Evolutionary conservation across 2,113 vertebrate genomes (phyloP).

Genomic region (Pachyramphus minor): DNA sequence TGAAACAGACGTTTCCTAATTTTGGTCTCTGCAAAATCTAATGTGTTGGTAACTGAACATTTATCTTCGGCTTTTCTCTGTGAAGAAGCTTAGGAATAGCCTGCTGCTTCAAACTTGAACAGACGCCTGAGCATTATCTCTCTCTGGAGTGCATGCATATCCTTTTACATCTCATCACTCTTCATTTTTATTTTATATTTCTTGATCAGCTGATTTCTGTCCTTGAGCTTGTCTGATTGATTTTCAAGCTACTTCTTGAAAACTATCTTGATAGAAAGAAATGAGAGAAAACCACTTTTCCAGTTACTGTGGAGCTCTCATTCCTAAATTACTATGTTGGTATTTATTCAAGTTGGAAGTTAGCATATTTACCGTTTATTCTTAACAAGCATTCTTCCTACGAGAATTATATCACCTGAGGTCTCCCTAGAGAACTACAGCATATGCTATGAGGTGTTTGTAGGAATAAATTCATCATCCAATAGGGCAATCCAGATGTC

Average conservation of each 20-base stretch:
- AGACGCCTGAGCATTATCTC: not conserved
- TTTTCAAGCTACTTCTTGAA: not conserved
- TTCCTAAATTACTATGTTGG: not conserved
- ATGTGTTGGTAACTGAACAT: not conserved
- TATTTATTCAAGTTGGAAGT: not conserved
- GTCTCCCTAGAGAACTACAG: not conserved
- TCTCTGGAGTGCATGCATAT: not conserved
- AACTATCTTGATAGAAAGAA: not conserved
- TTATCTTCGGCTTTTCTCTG: not conserved
- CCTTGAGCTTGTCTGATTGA: not conserved
- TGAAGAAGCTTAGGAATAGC: not conserved
- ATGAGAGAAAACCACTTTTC: not conserved
- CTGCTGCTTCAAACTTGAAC: not conserved
- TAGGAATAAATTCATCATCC: not conserved
- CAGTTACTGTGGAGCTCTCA: not conserved
- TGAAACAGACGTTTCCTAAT: not conserved
- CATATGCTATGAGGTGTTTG: not conserved
- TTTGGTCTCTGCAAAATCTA: not conserved
- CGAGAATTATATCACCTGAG: not conserved
- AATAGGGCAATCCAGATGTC: not conserved
- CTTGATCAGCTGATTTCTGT: conserved; percentile 6
- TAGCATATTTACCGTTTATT: not conserved
- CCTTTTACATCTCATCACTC: conserved; percentile 2
- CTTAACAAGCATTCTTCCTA: not conserved
- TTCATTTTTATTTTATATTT: conserved; percentile 3